Evolutionary conservation across 1,140 invertebrate genomes (phyloP), one percentile per base, ranked within the genome.

Genomic region (Agrypnia vestita): DNA sequence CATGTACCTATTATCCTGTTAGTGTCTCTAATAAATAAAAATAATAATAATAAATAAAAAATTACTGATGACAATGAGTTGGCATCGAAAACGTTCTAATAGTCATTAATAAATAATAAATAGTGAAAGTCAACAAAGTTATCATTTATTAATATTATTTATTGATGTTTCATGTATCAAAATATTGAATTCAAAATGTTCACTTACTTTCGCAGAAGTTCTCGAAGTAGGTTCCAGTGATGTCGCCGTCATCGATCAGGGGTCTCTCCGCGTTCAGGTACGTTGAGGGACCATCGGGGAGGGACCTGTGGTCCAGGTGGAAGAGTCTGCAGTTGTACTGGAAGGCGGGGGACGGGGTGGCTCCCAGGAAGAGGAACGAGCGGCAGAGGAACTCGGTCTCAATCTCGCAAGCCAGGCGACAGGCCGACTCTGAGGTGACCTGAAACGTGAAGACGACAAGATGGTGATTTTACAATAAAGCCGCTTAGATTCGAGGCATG

Each of bases 301-400:
- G 89, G 0, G 96, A 97, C 88, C 95, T 95, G 85, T 98, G 97
- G 85, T 98, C 97, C 83, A 98, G 88, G 85, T 98, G 97, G 88
- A 96, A 98, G 3, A 98, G 90, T 72, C 96, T 93, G 87, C 97
- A 98, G 87, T 97, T 97, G 91, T 96, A 96, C n/a, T 64, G 53
- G 69, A 43, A 49, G 7, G 77, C 21, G 15, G 80, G 19, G 46
- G 35, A 46, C 8, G 78, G 15, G 0, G 55, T 25, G 21, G 76
- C 47, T 0, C 95, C 95, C 55, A 95, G 92, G 87, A 95, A 98
- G 47, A 98, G 89, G 90, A 94, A 97, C 0, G 97, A 98, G 59
- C 97, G 92, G 87, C 97, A 98, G 0, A 98, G 91, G 89, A 98
- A 98, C 88, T 98, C 96, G 78, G 95, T 95, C 87, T 98, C 97